phyloP scores from a whole-genome alignment of 2,113 vertebrate species.

The Heloderma charlesbogerti region DNA sequence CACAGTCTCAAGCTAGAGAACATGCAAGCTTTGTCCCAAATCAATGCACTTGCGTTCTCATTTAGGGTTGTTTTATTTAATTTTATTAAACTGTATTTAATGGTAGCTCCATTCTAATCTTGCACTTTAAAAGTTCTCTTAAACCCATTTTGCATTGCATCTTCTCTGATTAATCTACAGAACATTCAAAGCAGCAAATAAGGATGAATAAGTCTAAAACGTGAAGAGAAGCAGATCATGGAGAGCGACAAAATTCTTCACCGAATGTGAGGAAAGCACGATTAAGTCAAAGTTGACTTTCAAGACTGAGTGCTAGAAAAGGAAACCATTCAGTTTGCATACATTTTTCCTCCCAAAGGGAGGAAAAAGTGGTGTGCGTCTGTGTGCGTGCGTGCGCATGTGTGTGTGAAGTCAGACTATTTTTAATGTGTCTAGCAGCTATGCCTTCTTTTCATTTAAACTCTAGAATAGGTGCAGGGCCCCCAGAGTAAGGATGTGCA shows the following conservation, averaged over 20 bases:
- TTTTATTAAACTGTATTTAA: no score
- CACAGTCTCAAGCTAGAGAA: no score
- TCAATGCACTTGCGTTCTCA: no score
- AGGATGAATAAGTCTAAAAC: not conserved
- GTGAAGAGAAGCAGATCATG: not conserved
- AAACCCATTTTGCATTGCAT: no score
- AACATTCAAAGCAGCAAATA: not conserved
- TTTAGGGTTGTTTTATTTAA: no score
- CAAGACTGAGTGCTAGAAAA: not conserved
- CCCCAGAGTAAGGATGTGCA: no score
- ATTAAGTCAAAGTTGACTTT: constrained; percentile 34
- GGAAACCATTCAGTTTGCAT: not conserved
- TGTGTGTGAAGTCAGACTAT: not conserved
- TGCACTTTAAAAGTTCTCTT: no score
- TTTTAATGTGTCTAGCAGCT: not conserved
- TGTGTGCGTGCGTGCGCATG: no score
- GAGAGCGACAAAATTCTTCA: not conserved
- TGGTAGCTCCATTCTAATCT: no score
- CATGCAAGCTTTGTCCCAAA: no score
- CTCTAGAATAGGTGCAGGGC: no score
- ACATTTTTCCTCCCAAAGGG: fast-evolving
- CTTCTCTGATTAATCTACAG: not conserved
- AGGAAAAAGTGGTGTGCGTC: not conserved
- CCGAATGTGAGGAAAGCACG: not conserved
- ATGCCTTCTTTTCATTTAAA: no score